Percentiles rank a stretch among this genome's conserved stretches.
phyloP scores from a whole-genome alignment of 1,140 invertebrate genomes.

The Lamellibrachia luymesi region DNA sequence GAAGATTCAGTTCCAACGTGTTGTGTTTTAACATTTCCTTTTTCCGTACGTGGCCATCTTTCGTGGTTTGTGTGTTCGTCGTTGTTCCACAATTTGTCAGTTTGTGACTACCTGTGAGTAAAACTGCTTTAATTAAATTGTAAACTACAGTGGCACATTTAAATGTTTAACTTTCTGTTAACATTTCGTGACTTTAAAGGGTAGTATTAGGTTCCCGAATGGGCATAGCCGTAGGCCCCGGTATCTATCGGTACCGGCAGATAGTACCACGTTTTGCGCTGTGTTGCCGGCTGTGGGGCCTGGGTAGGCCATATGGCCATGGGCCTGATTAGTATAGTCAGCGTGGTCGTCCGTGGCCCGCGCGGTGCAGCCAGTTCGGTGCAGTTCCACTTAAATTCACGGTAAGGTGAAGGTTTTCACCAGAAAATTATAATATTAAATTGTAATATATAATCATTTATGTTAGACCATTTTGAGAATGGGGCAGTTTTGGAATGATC shows the following conservation, averaged over 20 bases:
- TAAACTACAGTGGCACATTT: not conserved
- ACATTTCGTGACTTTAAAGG: not conserved
- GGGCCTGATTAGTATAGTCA: too few relatives aligned
- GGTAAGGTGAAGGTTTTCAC: too few relatives aligned
- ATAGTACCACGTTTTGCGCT: too few relatives aligned
- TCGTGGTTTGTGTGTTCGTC: not conserved
- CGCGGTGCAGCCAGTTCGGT: too few relatives aligned
- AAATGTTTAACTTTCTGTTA: not conserved
- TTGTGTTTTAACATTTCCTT: slow-evolving; percentile 72
- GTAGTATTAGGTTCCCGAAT: not conserved
- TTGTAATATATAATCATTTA: too few relatives aligned
- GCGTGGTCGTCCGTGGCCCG: too few relatives aligned
- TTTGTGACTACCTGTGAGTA: not conserved
- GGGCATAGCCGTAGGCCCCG: not conserved
- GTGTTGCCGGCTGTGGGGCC: not conserved
- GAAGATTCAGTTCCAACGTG: slow-evolving; percentile 59
- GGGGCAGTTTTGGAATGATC: too few relatives aligned
- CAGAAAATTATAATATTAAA: too few relatives aligned
- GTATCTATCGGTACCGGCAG: too few relatives aligned
- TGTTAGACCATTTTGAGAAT: too few relatives aligned
- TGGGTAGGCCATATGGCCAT: not conserved
- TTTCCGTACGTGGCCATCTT: not conserved
- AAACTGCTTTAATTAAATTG: slow-evolving; percentile 19
- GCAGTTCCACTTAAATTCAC: too few relatives aligned
- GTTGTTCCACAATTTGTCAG: slow-evolving; percentile 31